Percentiles rank a stretch among this genome's conserved stretches.
Evolutionary conservation across 2,797 vertebrate species (phyloP).

Genomic region (Poecilia wingei): DNA sequence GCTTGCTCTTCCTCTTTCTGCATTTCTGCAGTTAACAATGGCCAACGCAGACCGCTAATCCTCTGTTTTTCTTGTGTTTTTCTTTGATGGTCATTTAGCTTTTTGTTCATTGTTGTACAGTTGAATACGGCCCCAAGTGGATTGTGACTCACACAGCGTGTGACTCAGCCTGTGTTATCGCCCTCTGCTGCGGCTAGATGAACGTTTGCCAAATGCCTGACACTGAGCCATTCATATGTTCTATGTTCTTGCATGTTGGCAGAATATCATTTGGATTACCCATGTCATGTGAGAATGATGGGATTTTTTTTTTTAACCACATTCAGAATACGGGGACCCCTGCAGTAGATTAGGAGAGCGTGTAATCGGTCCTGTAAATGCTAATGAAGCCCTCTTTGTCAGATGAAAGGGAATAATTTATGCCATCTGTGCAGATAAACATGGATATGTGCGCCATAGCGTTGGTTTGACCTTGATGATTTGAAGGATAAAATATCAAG

Average conservation of each 20-base stretch:
- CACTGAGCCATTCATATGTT: constrained; percentile 42
- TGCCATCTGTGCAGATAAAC: constrained; percentile 15
- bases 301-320: constrained; percentile 13
- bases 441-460: not conserved
- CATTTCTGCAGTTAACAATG: constrained; percentile 10
- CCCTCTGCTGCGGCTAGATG: constrained; percentile 34
- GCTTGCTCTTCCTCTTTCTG: constrained; percentile 18
- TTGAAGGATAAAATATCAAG: constrained; percentile 38
- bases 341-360: constrained; percentile 12
- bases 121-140: constrained; percentile 28
- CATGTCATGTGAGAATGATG: constrained; percentile 46
- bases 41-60: constrained; percentile 29
- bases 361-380: constrained; percentile 34
- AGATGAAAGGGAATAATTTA: constrained; percentile 46
- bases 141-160: constrained; percentile 19
- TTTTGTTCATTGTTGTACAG: constrained; percentile 19
- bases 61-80: constrained; percentile 23
- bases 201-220: constrained; percentile 47
- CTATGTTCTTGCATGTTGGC: constrained; percentile 42
- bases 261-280: constrained; percentile 29
- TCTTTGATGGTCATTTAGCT: constrained; percentile 37
- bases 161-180: constrained; percentile 47
- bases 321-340: constrained; percentile 22
- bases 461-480: constrained; percentile 44
- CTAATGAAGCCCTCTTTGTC: constrained; percentile 42